phyloP scores from a whole-genome alignment of 1,140 invertebrate genomes.

The Mamestra configurata region DNA sequence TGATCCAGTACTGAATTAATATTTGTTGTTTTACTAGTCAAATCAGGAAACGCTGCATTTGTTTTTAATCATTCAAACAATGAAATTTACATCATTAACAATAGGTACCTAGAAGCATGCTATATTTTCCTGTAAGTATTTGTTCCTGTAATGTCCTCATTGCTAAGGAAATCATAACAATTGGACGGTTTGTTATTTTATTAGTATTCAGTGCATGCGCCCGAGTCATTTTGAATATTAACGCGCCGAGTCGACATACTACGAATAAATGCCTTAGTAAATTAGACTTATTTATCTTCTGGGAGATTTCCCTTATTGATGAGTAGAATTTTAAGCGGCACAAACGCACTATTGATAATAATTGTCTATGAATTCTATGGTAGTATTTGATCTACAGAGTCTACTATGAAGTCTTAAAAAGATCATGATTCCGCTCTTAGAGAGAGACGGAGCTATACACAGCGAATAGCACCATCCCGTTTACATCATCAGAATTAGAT shows the following conservation, averaged over 20 bases:
- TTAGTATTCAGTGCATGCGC: constrained; percentile 22
- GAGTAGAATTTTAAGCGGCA: neutral
- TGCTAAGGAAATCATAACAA: constrained; percentile 9
- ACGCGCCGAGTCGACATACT: neutral
- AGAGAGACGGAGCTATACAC: too few species aligned
- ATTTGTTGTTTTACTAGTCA: neutral
- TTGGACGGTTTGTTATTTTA: neutral
- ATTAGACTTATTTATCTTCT: neutral
- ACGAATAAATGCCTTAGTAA: neutral
- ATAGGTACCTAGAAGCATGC: neutral
- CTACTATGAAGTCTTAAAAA: too few species aligned
- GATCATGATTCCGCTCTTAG: too few species aligned
- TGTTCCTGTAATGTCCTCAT: constrained; percentile 26
- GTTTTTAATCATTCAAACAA: neutral
- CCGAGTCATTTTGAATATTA: constrained; percentile 19
- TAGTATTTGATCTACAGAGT: too few species aligned
- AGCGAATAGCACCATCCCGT: too few species aligned
- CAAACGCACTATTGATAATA: too few species aligned
- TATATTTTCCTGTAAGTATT: constrained; percentile 16
- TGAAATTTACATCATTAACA: neutral
- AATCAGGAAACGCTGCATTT: neutral
- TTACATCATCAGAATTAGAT: too few species aligned
- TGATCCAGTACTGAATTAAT: too few species aligned
- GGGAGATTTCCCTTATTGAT: neutral
- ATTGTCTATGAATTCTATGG: too few species aligned